Percentiles rank a stretch among this genome's conserved stretches.
phyloP scores from a whole-genome alignment of 2,797 vertebrate species.

The Siniperca undulata region DNA sequence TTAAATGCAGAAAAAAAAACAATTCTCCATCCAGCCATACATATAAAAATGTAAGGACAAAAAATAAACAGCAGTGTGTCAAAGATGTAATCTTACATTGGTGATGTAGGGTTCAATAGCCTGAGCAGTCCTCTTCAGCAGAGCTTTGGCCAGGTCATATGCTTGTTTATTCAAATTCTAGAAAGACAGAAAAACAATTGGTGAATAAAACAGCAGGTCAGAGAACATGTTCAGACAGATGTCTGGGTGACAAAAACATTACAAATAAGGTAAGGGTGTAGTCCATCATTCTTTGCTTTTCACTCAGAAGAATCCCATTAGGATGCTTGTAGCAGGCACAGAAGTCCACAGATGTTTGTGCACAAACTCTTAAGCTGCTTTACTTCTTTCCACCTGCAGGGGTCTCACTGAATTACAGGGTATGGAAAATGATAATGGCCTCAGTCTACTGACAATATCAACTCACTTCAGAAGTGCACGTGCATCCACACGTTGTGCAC shows the following conservation, averaged over 20 bases:
- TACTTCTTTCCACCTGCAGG: constrained; percentile 76
- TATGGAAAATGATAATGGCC: constrained; percentile 52
- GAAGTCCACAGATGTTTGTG: neutral
- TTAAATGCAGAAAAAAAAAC: neutral
- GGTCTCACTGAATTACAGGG: constrained; percentile 79
- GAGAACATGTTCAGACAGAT: constrained; percentile 6
- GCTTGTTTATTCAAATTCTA: constrained; percentile 99
- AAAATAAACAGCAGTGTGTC: neutral
- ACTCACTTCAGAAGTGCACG: constrained; percentile 23
- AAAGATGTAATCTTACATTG: constrained; percentile 89
- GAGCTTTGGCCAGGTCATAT: constrained; percentile 97
- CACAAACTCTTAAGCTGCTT: constrained; percentile 32
- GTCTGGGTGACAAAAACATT: neutral
- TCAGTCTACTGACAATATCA: constrained; percentile 18
- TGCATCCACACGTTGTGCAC: neutral
- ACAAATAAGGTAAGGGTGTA: neutral
- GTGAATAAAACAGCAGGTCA: constrained; percentile 15
- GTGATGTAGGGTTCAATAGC: constrained; percentile 99
- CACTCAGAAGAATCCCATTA: constrained; percentile 7
- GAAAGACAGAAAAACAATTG: constrained; percentile 34
- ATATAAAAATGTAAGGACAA: neutral
- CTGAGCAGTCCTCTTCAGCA: constrained; percentile 98
- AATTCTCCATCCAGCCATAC: neutral
- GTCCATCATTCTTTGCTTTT: neutral
- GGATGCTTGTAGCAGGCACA: neutral